These are phyloP conservation scores for Caenorhabditis wallacei DNA, from an alignment of 2,888 invertebrate genomes.

Conservation along the genomic window DNA sequence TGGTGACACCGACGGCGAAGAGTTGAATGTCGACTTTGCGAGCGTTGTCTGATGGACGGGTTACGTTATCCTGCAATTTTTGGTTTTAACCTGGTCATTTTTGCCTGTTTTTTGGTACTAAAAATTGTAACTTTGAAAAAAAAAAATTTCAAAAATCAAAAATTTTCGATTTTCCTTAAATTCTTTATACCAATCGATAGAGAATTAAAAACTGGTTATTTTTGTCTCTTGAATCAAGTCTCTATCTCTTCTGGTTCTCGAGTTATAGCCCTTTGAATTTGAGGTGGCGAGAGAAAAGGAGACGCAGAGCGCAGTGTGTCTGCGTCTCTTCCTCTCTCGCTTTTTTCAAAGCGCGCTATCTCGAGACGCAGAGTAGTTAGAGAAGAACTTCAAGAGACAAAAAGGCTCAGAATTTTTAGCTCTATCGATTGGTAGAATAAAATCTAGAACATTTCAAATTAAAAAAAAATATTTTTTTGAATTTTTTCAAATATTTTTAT, in stretches of 20 bases:
- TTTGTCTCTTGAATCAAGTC: too few species aligned
- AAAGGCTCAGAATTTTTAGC: not conserved
- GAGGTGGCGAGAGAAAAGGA: not conserved
- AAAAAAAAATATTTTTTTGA: too few species aligned
- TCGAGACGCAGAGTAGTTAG: not conserved
- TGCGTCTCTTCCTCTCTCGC: not conserved
- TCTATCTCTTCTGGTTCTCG: too few species aligned
- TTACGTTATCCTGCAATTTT: slow-evolving; percentile 77
- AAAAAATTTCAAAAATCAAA: too few species aligned
- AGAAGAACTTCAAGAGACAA: not conserved
- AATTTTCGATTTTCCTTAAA: too few species aligned
- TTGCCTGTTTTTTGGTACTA: too few species aligned
- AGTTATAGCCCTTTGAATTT: too few species aligned
- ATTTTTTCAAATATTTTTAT: too few species aligned
- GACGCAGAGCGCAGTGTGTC: not conserved
- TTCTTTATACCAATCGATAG: too few species aligned
- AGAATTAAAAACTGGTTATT: too few species aligned
- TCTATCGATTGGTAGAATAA: not conserved
- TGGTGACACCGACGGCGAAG: slow-evolving; percentile 83
- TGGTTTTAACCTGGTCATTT: not conserved
- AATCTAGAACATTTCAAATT: not conserved
- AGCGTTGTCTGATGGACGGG: slow-evolving; percentile 79
- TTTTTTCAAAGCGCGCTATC: not conserved
- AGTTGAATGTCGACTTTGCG: slow-evolving; percentile 81
- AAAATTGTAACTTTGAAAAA: too few species aligned